A percentile compares a stretch with the other conserved stretches of the same genome.
Evolutionary conservation across 2,113 vertebrate genomes (phyloP).

Genomic region (Centrocercus urophasianus): DNA sequence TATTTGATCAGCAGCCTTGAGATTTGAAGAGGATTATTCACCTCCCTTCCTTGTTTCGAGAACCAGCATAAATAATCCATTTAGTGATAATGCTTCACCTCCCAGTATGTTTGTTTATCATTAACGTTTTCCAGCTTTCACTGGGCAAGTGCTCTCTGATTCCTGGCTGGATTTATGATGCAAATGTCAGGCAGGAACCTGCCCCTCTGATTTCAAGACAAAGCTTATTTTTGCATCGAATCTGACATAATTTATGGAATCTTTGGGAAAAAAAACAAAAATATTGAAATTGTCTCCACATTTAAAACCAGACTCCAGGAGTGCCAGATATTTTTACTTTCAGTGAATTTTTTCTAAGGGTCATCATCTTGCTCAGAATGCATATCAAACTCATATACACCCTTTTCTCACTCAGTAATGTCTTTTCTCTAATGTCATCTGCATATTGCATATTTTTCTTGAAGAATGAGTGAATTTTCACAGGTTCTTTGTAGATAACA

Average conservation of each 20-base stretch:
- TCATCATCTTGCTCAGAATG: neutral
- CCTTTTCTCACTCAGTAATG: neutral
- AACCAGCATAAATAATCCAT: constrained; percentile 81
- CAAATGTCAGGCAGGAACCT: constrained; percentile 72
- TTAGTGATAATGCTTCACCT: constrained; percentile 77
- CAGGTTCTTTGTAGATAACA: neutral
- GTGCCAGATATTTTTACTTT: neutral
- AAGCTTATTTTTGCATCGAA: constrained; percentile 64
- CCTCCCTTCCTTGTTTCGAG: constrained; percentile 57
- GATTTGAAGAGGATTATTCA: constrained; percentile 76
- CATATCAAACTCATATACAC: neutral
- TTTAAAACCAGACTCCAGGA: constrained; percentile 28
- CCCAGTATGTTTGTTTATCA: constrained; percentile 76
- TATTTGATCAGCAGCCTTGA: constrained; percentile 77
- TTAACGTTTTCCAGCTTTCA: constrained; percentile 69
- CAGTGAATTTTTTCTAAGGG: neutral
- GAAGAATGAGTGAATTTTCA: neutral
- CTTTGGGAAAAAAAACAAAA: constrained; percentile 1
- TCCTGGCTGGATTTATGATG: constrained; percentile 75
- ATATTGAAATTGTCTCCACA: constrained; percentile 56
- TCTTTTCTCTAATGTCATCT: neutral
- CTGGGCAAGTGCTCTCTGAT: constrained; percentile 55
- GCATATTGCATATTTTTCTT: neutral
- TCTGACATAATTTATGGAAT: constrained; percentile 66
- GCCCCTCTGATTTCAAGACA: constrained; percentile 68